Evolutionary conservation across 1,140 invertebrate genomes (phyloP).

Genomic region (Periplaneta americana): DNA sequence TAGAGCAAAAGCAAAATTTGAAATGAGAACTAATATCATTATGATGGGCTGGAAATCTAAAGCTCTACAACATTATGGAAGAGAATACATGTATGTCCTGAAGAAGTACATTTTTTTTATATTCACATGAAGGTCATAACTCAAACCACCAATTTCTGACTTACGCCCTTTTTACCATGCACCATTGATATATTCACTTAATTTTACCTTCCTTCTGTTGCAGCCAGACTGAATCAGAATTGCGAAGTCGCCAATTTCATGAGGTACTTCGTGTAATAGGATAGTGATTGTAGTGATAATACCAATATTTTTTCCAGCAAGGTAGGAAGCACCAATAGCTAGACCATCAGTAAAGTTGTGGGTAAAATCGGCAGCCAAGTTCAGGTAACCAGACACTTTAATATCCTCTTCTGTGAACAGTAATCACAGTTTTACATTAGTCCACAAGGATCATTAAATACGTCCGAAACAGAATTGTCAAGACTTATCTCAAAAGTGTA

Average conservation of each 20-base stretch:
- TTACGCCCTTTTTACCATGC: too few species aligned
- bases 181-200: background rate
- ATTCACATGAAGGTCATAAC: too few species aligned
- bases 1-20: too few species aligned
- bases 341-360: conserved; percentile 97
- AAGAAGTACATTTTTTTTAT: background rate
- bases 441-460: too few species aligned
- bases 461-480: too few species aligned
- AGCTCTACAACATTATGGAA: too few species aligned
- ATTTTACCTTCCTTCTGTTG: conserved; percentile 68
- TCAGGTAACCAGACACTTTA: conserved; percentile 90
- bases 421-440: too few species aligned
- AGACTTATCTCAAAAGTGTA: too few species aligned
- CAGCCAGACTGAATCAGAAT: conserved; percentile 93
- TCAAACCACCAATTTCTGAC: too few species aligned
- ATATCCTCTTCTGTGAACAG: conserved; percentile 51
- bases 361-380: conserved; percentile 89
- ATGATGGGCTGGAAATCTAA: too few species aligned
- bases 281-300: conserved; percentile 90
- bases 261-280: conserved; percentile 89
- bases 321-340: conserved; percentile 94
- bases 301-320: conserved; percentile 77
- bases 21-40: too few species aligned
- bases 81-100: background rate
- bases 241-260: conserved; percentile 98